Conservation (phyloP, 2,797 vertebrate species). For the Onychomys torridus region DNA sequence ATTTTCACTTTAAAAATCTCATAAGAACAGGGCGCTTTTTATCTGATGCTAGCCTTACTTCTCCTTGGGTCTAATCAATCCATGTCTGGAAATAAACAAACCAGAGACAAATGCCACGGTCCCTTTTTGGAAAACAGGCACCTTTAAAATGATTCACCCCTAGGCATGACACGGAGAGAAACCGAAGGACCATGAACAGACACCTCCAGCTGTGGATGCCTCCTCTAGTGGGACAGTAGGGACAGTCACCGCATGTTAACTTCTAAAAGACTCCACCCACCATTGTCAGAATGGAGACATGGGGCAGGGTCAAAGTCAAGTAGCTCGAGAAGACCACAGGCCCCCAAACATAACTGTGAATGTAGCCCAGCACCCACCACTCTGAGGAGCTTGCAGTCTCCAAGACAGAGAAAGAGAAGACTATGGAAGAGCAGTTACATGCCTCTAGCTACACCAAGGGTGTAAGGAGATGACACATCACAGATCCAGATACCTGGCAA, state of each 20-base stretch:
- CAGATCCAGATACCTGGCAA: constrained; percentile 40
- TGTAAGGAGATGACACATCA: not conserved
- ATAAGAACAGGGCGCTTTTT: constrained; percentile 61
- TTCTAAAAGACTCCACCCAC: constrained; percentile 10
- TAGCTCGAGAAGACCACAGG: not conserved
- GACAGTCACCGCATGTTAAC: not conserved
- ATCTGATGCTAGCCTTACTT: constrained; percentile 67
- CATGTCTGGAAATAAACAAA: constrained; percentile 72
- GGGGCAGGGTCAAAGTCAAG: not conserved
- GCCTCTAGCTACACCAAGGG: not conserved
- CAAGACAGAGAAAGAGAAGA: not conserved
- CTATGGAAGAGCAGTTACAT: not conserved
- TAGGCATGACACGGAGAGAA: constrained; percentile 16
- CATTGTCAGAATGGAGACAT: not conserved
- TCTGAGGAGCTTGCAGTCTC: constrained; percentile 21
- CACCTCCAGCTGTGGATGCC: not conserved
- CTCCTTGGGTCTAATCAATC: constrained; percentile 74
- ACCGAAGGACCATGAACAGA: not conserved
- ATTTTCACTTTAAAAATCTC: constrained; percentile 74
- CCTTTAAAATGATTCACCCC: constrained; percentile 57
- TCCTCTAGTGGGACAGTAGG: not conserved
- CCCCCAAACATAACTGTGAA: not conserved
- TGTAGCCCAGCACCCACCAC: not conserved
- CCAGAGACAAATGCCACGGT: constrained; percentile 43
- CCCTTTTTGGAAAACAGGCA: constrained; percentile 60